Base-by-base conservation (phyloP, 2,113 vertebrate genomes). In the Thymallus thymallus region DNA sequence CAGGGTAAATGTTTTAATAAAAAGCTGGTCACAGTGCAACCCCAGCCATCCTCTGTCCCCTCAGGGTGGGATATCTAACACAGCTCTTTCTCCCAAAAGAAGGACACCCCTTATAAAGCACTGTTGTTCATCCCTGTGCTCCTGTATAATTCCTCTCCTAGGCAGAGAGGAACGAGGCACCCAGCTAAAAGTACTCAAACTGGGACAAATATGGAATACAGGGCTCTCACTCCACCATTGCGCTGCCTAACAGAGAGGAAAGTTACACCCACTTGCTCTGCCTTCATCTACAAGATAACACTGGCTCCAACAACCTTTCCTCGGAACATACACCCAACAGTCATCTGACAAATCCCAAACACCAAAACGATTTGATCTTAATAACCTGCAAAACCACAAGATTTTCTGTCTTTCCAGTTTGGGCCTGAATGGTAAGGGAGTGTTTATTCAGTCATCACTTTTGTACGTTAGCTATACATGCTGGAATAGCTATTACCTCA, bases 61-160 rank as follows among this genome's bases (percentile, higher is more conserved):
- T 41, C 75, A 68, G 71, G 63, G 65, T 48, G 71, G 58, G 60
- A 61, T 20, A 20, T 55, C 51, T 55, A 14, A 18, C 9, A 2
- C n/a, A 24, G 60, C 20, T 61, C 64, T 41, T 41, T 2, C 74
- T 76, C 9, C 6, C 68, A 69, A 30, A 63, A 62, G 45, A 84
- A 81, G 74, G 79, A 75, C 79, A 79, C 55, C 82, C 79, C 62
- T 79, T 76, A 81, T 79, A 81, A 84, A 79, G 67, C 68, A 76
- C 13, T 68, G 63, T 73, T 30, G 29, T 46, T 62, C 20, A 62
- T 76, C 76, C 26, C 23, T 73, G 72, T n/a, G 73, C 74, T 51
- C 63, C 56, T 55, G 51, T 20, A 55, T 55, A 55, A 55, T 55
- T 18, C 5, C 20, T 55, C 20, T 55, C 16, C 51, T 16, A 14